Evolutionary conservation across 30 jellyfish, hydroid and myxozoan species (phyloP).

Genomic region (Hydra vulgaris): DNA sequence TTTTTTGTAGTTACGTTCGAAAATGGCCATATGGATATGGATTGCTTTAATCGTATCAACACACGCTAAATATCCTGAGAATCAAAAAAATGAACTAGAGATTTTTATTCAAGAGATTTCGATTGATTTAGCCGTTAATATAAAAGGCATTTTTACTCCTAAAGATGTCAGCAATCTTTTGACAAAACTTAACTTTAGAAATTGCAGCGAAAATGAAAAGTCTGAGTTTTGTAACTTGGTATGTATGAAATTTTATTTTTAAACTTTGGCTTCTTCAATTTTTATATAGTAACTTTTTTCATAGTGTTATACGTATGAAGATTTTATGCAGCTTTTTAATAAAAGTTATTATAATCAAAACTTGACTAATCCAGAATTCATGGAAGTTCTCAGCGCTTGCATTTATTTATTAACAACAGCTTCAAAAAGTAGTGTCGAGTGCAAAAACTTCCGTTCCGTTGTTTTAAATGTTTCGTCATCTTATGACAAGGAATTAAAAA

Average conservation of each 20-base stretch:
- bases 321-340: background rate
- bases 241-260: background rate
- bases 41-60: background rate
- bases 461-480: background rate
- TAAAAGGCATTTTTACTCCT: background rate
- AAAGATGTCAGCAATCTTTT: background rate
- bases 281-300: background rate
- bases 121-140: background rate
- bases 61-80: background rate
- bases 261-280: background rate
- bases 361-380: background rate
- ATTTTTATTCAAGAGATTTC: background rate
- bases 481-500: background rate
- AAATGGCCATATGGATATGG: background rate
- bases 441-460: slow-evolving; percentile 9
- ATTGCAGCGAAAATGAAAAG: background rate
- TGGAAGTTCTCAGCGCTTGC: background rate
- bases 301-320: background rate
- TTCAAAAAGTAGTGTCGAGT: slow-evolving; percentile 14
- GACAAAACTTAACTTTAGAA: background rate
- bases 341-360: background rate
- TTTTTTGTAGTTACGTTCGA: too few relatives aligned
- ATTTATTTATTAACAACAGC: background rate
- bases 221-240: background rate
- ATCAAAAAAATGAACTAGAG: background rate